Evolutionary conservation across 2,113 vertebrate genomes (phyloP), one percentile per base, ranked within the genome.

Genomic region (Brevimyrus niger): DNA sequence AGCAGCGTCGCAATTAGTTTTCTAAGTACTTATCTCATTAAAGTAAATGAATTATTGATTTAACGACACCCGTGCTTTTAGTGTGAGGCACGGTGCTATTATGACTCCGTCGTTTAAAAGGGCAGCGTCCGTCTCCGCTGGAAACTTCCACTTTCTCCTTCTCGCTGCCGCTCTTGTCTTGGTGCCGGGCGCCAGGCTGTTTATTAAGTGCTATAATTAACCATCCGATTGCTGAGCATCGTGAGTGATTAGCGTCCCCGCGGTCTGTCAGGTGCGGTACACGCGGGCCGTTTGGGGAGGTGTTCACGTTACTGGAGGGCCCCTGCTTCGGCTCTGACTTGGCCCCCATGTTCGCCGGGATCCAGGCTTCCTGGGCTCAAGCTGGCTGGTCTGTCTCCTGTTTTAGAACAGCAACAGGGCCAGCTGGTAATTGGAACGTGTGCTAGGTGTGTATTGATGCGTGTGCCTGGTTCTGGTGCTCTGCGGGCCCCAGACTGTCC

Each of bases 11-110:
- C 97, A 97, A 98, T 98, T 98, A 98, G 97, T 97, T 97, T 97
- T 97, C 96, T 94, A 94, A 98, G 96, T 97, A 97, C 97, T 98
- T 98, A 98, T 98, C 97, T 98, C 97, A 98, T 99, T 99, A 98
- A 97, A 98, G 97, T 97, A 97, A 97, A 98, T 98, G 95, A 98
- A 99, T 98, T 98, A 98, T 99, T 98, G 97, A 98, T 98, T 97
- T 96, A 96, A 97, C 94, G 97, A 97, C 97, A 97, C 96, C 97
- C 96, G 93, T 95, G 97, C 97, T 97, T 97, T 99, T 97, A 97
- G 96, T 95, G 96, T 96, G 95, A 95, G 96, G 95, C 95, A 76
- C 92, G 65, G 94, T 94, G 96, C 97, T 96, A 96, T 96, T 96
- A 95, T 93, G 92, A 91, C 95, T 94, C 94, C 95, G 93, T 91